phyloP scores from a whole-genome alignment of 1,140 invertebrate genomes.

The Diprion similis region DNA sequence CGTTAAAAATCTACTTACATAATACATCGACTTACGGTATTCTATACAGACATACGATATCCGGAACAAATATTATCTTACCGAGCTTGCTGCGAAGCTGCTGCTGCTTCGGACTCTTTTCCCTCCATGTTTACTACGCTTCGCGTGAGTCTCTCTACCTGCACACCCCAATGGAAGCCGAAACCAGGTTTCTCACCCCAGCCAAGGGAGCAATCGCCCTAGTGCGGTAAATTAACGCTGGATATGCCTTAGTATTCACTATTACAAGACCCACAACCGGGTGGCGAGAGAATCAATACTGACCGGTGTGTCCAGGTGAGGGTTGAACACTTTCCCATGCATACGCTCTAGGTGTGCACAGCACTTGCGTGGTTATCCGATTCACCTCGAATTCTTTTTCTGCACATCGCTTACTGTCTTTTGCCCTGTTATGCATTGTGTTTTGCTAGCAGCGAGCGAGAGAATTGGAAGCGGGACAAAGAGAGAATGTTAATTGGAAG shows the following conservation, averaged over 20 bases:
- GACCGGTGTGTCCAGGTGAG: slow-evolving; percentile 3
- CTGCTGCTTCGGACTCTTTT: too few species aligned
- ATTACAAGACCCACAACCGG: not conserved
- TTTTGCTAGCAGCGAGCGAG: too few species aligned
- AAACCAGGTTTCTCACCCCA: not conserved
- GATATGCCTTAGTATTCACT: not conserved
- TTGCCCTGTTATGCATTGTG: too few species aligned
- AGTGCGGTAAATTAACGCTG: too few species aligned
- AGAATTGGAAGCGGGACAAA: too few species aligned
- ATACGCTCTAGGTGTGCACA: not conserved
- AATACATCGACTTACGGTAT: too few species aligned
- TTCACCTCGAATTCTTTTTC: not conserved
- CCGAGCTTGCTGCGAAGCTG: not conserved
- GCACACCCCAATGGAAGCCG: not conserved
- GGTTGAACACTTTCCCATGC: not conserved
- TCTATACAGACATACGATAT: not conserved
- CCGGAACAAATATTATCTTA: not conserved
- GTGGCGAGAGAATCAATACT: not conserved
- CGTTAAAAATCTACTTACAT: too few species aligned
- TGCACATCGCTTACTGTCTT: too few species aligned
- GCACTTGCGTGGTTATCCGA: not conserved
- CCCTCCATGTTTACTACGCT: not conserved
- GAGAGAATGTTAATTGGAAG: too few species aligned
- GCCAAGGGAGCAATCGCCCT: too few species aligned
- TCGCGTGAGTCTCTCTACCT: not conserved